Base-by-base conservation (phyloP, 2,113 vertebrate genomes). In the Rhabdomys dilectus region DNA sequence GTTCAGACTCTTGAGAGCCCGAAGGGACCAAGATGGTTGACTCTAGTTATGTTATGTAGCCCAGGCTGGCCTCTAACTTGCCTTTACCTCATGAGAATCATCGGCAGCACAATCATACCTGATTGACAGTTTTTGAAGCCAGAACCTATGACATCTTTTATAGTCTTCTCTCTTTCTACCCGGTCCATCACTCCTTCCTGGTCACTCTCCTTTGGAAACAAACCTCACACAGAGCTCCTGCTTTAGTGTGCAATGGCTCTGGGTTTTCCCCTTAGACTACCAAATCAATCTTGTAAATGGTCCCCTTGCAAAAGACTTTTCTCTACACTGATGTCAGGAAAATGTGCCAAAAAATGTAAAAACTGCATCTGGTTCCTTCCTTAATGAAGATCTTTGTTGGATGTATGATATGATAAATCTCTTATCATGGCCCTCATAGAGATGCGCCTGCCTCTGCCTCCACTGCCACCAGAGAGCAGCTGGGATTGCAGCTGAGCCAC, bases 301-400 rank as follows among this genome's bases (percentile, higher is more conserved):
- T 45, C 62, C 42, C 10, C 22, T 96, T 94, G 70, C 9, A 80
- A 93, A 97, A 96, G 89, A 80, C 19, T 19, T n/a, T 89, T 94
- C 45, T 94, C 45, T 62, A 95, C 10, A 82, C 0, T 81, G 15
- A n/a, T 86, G 29, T 36, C 60, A 78, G 56, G 84, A 92, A 96
- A 68, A 51, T 31, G 81, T 48, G 5, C 48, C 34, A 42, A 29
- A 66, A 31, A 13, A 66, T 31, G 51, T 85, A 64, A 51, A 68
- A 91, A 82, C 42, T 89, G 62, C 29, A 31, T 78, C 42, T 84
- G 29, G 7, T 82, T 58, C 51, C 68, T 42, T 53, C 24, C 24
- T 80, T 80, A 64, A 22, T 92, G 96, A 91, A 78, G 24, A 78
- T 91, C 51, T 92, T 62, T 84, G 53, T 45, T 96, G 73, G 73